Evolutionary conservation across 1,140 invertebrate species (phyloP).

Genomic region (Pissodes strobi): DNA sequence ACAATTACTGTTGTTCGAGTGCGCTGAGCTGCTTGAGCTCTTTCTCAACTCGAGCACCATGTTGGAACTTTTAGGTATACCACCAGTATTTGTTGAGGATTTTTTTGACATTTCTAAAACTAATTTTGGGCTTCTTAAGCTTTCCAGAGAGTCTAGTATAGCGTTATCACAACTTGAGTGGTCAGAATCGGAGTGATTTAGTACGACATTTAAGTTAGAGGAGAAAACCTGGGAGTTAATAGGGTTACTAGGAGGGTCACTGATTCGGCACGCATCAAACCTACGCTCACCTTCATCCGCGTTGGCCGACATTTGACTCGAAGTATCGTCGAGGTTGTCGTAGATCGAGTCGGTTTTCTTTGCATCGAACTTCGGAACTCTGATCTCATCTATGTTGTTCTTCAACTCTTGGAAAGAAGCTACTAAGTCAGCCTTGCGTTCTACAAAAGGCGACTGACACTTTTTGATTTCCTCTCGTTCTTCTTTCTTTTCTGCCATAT

Average conservation of each 20-base stretch:
- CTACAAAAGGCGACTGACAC: constrained; percentile 46
- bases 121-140: constrained; percentile 50
- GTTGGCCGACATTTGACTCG: constrained; percentile 3
- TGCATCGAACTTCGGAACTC: constrained; percentile 17
- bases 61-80: constrained; percentile 19
- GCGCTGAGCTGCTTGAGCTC: neutral
- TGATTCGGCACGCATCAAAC: constrained; percentile 20
- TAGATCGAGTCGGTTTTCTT: constrained; percentile 30
- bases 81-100: neutral
- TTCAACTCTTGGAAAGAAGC: constrained; percentile 50
- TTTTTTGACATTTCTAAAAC: constrained; percentile 44
- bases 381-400: constrained; percentile 36
- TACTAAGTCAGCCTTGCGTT: constrained; percentile 46
- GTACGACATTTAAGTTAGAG: neutral
- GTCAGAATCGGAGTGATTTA: neutral
- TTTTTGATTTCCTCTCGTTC: constrained; percentile 22
- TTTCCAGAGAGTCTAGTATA: constrained; percentile 42
- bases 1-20: constrained; percentile 1
- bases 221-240: constrained; percentile 1
- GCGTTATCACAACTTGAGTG: constrained; percentile 12
- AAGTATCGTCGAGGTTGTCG: constrained; percentile 24
- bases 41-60: neutral
- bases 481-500: neutral
- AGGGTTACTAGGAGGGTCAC: neutral
- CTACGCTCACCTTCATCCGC: constrained; percentile 40